phyloP scores from a whole-genome alignment of 2,797 vertebrate species.

The Syngnathus acus region DNA sequence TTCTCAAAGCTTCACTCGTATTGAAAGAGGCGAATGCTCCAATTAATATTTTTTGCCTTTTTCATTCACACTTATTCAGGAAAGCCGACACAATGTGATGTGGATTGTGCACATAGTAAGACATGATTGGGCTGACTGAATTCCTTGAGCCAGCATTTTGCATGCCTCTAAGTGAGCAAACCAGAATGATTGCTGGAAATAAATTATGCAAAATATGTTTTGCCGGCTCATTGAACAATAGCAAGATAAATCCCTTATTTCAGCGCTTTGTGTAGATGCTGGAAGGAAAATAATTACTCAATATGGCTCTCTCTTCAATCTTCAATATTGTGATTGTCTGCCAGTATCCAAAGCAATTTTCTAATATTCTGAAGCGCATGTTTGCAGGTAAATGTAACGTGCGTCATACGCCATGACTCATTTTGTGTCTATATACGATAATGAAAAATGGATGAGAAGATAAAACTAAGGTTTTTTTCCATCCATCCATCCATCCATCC shows the following conservation, averaged over 20 bases:
- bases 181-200: slow-evolving; percentile 41
- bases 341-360: slow-evolving; percentile 24
- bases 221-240: slow-evolving; percentile 36
- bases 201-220: slow-evolving; percentile 41
- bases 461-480: no score
- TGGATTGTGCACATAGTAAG: slow-evolving; percentile 45
- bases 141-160: slow-evolving; percentile 38
- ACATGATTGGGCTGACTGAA: slow-evolving; percentile 42
- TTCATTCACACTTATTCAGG: slow-evolving; percentile 42
- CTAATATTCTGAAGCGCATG: slow-evolving; percentile 15
- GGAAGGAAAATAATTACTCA: slow-evolving; percentile 36
- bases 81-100: slow-evolving; percentile 55
- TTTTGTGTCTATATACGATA: not conserved
- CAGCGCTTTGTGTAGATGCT: slow-evolving; percentile 16
- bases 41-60: slow-evolving; percentile 58
- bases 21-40: slow-evolving; percentile 49
- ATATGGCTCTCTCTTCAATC: slow-evolving; percentile 21
- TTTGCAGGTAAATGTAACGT: not conserved
- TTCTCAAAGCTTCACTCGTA: slow-evolving; percentile 29
- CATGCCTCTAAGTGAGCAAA: slow-evolving; percentile 33
- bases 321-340: slow-evolving; percentile 32
- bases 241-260: slow-evolving; percentile 43
- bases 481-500: not conserved
- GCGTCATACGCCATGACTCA: not conserved
- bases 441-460: not conserved